Conservation (phyloP, 2,888 invertebrate species). For the Sicus ferrugineus region DNA sequence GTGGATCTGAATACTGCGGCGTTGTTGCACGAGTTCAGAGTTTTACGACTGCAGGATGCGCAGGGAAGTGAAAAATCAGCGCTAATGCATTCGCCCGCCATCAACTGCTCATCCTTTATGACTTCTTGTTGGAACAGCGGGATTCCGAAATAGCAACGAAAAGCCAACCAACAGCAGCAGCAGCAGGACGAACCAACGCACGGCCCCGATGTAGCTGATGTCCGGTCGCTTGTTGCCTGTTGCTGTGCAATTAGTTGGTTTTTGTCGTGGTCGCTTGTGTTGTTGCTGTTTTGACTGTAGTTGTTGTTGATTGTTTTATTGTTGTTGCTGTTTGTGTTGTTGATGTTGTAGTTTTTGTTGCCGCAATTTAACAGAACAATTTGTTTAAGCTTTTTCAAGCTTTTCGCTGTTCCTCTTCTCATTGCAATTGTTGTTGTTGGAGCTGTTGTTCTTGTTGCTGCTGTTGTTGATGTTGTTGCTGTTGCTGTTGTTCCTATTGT, state of each 20-base stretch:
- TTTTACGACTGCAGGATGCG: too few species aligned
- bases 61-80: conserved; percentile 14
- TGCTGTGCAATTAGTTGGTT: conserved; percentile 23
- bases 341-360: conserved; percentile 2
- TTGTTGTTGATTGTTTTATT: background rate
- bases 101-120: conserved; percentile 4
- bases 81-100: conserved; percentile 21
- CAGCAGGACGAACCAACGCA: background rate
- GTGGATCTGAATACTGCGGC: too few species aligned
- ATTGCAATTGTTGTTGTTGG: conserved; percentile 6
- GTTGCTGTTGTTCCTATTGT: background rate
- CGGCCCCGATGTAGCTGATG: background rate
- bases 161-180: background rate
- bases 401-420: conserved; percentile 18
- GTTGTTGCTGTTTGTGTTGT: conserved; percentile 9
- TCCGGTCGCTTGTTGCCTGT: conserved; percentile 21
- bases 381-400: conserved; percentile 28
- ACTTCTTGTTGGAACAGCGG: conserved; percentile 4
- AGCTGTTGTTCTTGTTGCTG: background rate
- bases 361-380: conserved; percentile 25
- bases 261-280: background rate
- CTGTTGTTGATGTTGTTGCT: conserved; percentile 4
- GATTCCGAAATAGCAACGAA: background rate
- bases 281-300: background rate
- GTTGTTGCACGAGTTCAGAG: background rate